Conservation (phyloP, 1,140 invertebrate genomes). For the Leptinotarsa undecemlineata region DNA sequence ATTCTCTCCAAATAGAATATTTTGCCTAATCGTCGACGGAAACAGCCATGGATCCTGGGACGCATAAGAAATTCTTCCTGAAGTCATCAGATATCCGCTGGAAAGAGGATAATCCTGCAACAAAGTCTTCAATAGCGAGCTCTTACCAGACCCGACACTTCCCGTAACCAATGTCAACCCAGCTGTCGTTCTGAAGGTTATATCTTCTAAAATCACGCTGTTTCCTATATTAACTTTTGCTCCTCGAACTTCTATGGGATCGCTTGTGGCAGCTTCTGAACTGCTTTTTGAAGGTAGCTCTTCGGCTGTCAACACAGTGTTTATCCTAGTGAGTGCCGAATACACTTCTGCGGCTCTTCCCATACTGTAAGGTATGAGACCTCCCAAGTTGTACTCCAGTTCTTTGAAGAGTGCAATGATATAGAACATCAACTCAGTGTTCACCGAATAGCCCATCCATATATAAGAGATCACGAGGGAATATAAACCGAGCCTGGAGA, state of each 20-base stretch:
- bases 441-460: constrained; percentile 22
- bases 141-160: constrained; percentile 81
- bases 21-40: constrained; percentile 63
- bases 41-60: constrained; percentile 81
- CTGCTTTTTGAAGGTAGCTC: constrained; percentile 33
- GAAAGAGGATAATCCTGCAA: constrained; percentile 70
- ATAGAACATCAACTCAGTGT: constrained; percentile 32
- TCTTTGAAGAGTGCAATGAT: constrained; percentile 24
- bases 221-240: constrained; percentile 21
- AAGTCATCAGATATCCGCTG: constrained; percentile 63
- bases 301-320: constrained; percentile 31
- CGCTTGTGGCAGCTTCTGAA: constrained; percentile 17
- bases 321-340: constrained; percentile 30
- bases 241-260: constrained; percentile 28
- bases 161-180: constrained; percentile 74
- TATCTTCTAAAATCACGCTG: constrained; percentile 61
- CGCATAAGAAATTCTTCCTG: constrained; percentile 74
- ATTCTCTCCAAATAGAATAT: constrained; percentile 65
- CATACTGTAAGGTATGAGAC: constrained; percentile 27
- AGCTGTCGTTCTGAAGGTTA: constrained; percentile 61
- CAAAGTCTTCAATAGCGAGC: constrained; percentile 70
- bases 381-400: constrained; percentile 24
- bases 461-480: constrained; percentile 28
- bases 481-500: constrained; percentile 31
- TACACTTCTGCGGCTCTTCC: constrained; percentile 26